Percentiles rank a stretch among this genome's conserved stretches.
Conservation (phyloP, 2,797 vertebrate genomes). For the Crax fasciolata region DNA sequence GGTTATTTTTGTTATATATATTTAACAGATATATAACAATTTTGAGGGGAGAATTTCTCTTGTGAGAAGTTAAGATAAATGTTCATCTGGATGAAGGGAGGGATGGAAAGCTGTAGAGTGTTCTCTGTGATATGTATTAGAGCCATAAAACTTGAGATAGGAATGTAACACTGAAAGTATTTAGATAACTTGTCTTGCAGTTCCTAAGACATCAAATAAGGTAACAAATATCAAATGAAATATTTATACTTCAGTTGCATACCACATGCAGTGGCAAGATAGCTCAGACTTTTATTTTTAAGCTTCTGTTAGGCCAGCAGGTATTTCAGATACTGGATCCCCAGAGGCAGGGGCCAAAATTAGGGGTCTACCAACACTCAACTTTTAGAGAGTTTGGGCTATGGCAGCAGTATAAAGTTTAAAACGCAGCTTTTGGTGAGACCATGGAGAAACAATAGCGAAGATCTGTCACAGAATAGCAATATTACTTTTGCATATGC, state of each 20-base stretch:
- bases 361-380: not conserved
- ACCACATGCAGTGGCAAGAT: not conserved
- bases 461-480: not conserved
- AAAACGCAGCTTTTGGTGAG: not conserved
- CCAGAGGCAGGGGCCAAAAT: constrained; percentile 18
- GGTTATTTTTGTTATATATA: not conserved
- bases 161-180: not conserved
- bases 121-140: not conserved
- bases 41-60: not conserved
- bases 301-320: not conserved
- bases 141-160: not conserved
- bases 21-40: not conserved
- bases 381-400: not conserved
- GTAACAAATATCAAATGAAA: constrained; percentile 41
- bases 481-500: not conserved
- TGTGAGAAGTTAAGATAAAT: not conserved
- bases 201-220: constrained; percentile 50
- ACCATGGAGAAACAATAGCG: not conserved
- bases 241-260: constrained; percentile 30
- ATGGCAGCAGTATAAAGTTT: not conserved
- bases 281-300: not conserved
- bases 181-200: constrained; percentile 46
- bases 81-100: not conserved
- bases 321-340: constrained; percentile 1
- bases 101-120: constrained; percentile 4